Evolutionary conservation across 1,140 invertebrate species (phyloP).

Genomic region (Caerostris darwini): DNA sequence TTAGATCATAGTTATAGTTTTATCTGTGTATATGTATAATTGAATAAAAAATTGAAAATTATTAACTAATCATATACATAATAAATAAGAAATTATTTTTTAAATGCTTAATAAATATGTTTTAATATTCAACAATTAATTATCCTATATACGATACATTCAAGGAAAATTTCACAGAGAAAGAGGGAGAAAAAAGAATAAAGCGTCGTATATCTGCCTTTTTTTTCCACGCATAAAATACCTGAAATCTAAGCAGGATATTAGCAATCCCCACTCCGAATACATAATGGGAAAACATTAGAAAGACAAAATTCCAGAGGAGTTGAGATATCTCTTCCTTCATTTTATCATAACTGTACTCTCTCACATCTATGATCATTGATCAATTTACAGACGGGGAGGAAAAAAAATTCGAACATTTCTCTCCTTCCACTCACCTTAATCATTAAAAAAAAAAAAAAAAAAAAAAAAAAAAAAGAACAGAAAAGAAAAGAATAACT

Average conservation of each 20-base stretch:
- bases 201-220: no score
- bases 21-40: no score
- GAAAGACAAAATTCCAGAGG: conserved; percentile 42
- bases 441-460: conserved; percentile 55
- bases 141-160: no score
- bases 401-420: conserved; percentile 4
- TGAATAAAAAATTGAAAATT: no score
- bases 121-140: no score
- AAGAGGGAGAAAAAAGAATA: no score
- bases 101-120: no score
- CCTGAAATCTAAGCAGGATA: not conserved
- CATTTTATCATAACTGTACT: not conserved
- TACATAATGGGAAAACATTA: conserved; percentile 55
- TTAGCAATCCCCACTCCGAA: not conserved
- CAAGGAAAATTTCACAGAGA: no score
- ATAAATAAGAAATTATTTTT: no score
- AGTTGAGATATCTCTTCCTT: not conserved
- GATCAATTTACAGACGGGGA: not conserved
- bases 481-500: conserved; percentile 14
- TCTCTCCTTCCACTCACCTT: not conserved
- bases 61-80: no score
- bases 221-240: no score
- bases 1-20: no score
- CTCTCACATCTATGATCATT: conserved; percentile 28
- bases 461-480: not conserved